A percentile compares a stretch with the other conserved stretches of the same genome.
Evolutionary conservation across 2,888 invertebrate species (phyloP).

Genomic region (Pediacus dermestoides): DNA sequence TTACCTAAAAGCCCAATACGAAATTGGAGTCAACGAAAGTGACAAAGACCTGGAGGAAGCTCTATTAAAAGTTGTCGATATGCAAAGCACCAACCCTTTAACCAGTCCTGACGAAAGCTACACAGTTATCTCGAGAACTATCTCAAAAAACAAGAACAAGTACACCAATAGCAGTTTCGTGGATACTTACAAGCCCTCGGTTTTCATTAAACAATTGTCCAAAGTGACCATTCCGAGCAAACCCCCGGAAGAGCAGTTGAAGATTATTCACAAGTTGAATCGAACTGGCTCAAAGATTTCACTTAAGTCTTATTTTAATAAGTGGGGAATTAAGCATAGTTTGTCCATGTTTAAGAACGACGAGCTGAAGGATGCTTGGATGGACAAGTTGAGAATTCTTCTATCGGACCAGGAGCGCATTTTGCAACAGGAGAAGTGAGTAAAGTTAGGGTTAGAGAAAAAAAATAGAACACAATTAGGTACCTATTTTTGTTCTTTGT

Average conservation of each 20-base stretch:
- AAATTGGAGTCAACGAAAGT: conserved; percentile 19
- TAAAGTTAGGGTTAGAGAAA: too few relatives aligned
- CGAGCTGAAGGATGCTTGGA: conserved; percentile 52
- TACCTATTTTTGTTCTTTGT: neutral
- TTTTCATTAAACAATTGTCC: too few relatives aligned
- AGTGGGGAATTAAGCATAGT: conserved; percentile 24
- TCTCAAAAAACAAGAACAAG: conserved; percentile 2
- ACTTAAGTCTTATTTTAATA: conserved; percentile 50
- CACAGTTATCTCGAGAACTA: conserved; percentile 1
- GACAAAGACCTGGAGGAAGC: conserved; percentile 14
- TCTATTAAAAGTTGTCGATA: conserved; percentile 16
- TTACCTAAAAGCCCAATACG: conserved; percentile 40
- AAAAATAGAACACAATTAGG: too few relatives aligned
- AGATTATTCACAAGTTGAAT: conserved; percentile 38
- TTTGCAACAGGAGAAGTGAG: conserved; percentile 61
- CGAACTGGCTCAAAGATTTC: conserved; percentile 44
- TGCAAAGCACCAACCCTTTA: too few relatives aligned
- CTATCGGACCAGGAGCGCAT: conserved; percentile 55
- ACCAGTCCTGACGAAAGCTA: too few relatives aligned
- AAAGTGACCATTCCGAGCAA: conserved; percentile 21
- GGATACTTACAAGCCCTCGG: too few relatives aligned
- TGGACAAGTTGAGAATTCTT: conserved; percentile 57
- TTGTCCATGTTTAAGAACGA: conserved; percentile 34
- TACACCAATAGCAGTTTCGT: too few relatives aligned
- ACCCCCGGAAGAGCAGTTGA: conserved; percentile 24